Evolutionary conservation across 2,888 invertebrate species (phyloP).

Genomic region (Malthinus seriepunctatus): DNA sequence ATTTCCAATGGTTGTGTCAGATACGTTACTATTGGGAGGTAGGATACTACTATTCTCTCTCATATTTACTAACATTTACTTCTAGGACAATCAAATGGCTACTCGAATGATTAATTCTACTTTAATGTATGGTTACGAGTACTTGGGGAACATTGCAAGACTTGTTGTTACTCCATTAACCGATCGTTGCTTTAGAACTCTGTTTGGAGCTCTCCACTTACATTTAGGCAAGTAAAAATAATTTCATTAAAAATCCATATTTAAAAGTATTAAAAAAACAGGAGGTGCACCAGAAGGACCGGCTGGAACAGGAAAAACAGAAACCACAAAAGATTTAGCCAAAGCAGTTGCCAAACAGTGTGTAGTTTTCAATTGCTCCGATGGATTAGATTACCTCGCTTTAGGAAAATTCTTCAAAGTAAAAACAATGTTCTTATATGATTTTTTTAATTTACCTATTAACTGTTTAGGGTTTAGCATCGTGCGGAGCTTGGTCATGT

Average conservation of each 20-base stretch:
- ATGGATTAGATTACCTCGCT: slow-evolving; percentile 81
- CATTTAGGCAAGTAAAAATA: slow-evolving; percentile 60
- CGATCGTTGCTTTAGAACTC: slow-evolving; percentile 79
- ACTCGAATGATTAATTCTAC: slow-evolving; percentile 75
- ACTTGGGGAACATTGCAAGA: slow-evolving; percentile 78
- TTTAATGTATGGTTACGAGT: slow-evolving; percentile 81
- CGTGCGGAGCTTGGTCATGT: slow-evolving; percentile 85
- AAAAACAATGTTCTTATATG: slow-evolving; percentile 54
- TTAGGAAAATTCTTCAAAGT: slow-evolving; percentile 83
- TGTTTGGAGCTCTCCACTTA: slow-evolving; percentile 81
- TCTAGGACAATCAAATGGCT: too few relatives aligned
- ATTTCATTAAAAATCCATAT: too few relatives aligned
- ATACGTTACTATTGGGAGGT: slow-evolving; percentile 75
- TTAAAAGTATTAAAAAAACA: too few relatives aligned
- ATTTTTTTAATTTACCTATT: slow-evolving; percentile 54
- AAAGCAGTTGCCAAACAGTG: slow-evolving; percentile 91
- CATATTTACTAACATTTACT: too few relatives aligned
- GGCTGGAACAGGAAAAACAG: slow-evolving; percentile 87
- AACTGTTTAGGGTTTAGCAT: slow-evolving; percentile 65
- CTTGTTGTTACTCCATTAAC: slow-evolving; percentile 77
- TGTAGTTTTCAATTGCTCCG: slow-evolving; percentile 86
- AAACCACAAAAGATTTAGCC: slow-evolving; percentile 90
- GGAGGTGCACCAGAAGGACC: slow-evolving; percentile 83
- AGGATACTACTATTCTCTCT: slow-evolving; percentile 42
- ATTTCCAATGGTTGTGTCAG: slow-evolving; percentile 86